phyloP scores from a whole-genome alignment of 1,140 invertebrate genomes.

The Trichoplusia ni region DNA sequence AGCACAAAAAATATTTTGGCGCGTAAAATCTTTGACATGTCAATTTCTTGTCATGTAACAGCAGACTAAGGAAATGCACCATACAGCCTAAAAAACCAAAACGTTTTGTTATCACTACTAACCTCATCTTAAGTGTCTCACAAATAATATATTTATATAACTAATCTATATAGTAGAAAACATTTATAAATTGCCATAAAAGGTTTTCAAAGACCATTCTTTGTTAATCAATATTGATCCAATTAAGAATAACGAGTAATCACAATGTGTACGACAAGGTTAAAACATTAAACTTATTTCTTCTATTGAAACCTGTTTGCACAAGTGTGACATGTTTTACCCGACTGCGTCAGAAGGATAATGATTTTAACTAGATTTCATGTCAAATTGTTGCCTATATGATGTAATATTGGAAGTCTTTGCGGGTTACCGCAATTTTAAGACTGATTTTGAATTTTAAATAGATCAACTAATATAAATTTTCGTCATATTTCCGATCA shows the following conservation, averaged over 20 bases:
- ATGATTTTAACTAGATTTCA: no score
- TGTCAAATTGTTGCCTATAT: no score
- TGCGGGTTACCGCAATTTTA: no score
- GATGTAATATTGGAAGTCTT: no score
- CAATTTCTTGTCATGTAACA: not conserved
- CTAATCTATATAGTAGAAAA: not conserved
- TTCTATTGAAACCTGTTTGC: not conserved
- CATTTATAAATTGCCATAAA: not conserved
- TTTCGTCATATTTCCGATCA: not conserved
- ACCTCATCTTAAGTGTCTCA: not conserved
- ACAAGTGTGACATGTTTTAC: no score
- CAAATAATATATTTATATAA: not conserved
- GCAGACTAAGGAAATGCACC: not conserved
- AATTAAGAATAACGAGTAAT: not conserved
- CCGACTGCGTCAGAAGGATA: no score
- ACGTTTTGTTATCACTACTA: conserved; percentile 4
- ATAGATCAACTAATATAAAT: no score
- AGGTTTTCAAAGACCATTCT: not conserved
- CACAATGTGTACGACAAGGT: conserved; percentile 23
- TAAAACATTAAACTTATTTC: conserved; percentile 2
- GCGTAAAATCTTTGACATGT: not conserved
- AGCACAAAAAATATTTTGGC: not conserved
- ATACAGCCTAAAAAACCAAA: not conserved
- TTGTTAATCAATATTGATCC: not conserved
- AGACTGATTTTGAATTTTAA: no score